phyloP scores from a whole-genome alignment of 2,797 vertebrate genomes.

The Glyptemys insculpta region DNA sequence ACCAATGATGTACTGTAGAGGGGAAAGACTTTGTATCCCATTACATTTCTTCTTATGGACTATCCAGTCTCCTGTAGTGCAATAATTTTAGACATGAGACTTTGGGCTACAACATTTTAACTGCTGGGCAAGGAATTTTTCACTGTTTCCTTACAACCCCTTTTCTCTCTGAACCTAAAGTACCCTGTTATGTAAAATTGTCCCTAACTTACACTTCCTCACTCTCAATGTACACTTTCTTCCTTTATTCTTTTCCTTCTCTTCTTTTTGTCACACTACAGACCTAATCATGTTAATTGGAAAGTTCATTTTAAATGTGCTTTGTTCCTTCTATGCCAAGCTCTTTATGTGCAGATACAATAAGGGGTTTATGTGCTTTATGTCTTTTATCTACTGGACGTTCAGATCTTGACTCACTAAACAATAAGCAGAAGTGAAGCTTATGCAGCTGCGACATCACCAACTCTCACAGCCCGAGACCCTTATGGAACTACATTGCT shows the following conservation, averaged over 20 bases:
- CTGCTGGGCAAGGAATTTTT: background rate
- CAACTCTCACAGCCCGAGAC: background rate
- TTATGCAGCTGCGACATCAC: background rate
- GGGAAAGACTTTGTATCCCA: background rate
- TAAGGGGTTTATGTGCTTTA: background rate
- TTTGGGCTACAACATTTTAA: constrained; percentile 5
- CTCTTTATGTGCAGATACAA: background rate
- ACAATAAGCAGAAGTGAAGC: background rate
- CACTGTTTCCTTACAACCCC: background rate
- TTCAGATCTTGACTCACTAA: background rate
- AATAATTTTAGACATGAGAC: constrained; percentile 29
- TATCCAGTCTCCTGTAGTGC: background rate
- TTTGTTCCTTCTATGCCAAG: rapidly evolving
- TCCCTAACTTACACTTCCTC: background rate
- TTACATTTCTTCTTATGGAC: constrained; percentile 13
- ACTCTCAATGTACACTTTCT: background rate
- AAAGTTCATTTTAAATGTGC: background rate
- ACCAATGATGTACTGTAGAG: background rate
- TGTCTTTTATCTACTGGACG: background rate
- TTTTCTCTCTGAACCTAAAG: background rate
- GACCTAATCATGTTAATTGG: background rate
- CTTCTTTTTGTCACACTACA: background rate
- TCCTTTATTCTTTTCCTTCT: constrained; percentile 6
- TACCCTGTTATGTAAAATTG: constrained; percentile 10
- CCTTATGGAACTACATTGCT: background rate